phyloP scores from a whole-genome alignment of 2,797 vertebrate species.

The Paedocypris micromegethes region DNA sequence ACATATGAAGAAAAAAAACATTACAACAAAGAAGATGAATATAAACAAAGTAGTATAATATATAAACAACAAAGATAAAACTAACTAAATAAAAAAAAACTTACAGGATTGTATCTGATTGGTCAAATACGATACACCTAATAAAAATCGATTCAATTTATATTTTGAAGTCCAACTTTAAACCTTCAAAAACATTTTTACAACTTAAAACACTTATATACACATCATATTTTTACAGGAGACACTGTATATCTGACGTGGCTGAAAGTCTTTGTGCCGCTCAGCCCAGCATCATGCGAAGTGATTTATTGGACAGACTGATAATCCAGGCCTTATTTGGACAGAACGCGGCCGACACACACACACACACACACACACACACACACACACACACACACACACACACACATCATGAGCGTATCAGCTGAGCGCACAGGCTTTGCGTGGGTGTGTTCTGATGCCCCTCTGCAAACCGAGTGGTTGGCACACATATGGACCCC shows the following conservation, averaged over 20 bases:
- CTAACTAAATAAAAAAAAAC: no score
- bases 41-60: no score
- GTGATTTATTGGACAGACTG: neutral
- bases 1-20: no score
- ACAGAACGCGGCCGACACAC: neutral
- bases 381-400: neutral
- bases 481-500: constrained; percentile 21
- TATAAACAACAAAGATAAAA: no score
- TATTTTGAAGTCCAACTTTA: no score
- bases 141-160: no score
- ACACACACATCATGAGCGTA: neutral
- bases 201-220: no score
- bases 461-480: constrained; percentile 14
- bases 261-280: constrained; percentile 9
- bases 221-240: no score
- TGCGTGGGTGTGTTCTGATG: neutral
- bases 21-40: no score
- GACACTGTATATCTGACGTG: constrained; percentile 4
- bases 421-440: neutral
- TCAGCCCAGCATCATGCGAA: neutral
- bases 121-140: no score
- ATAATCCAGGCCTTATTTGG: neutral
- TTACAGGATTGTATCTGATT: no score
- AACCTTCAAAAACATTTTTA: no score
- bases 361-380: neutral